Evolutionary conservation across 2,888 invertebrate species (phyloP), one percentile per base, ranked within the genome.

Genomic region (Azorinus chamasolen): DNA sequence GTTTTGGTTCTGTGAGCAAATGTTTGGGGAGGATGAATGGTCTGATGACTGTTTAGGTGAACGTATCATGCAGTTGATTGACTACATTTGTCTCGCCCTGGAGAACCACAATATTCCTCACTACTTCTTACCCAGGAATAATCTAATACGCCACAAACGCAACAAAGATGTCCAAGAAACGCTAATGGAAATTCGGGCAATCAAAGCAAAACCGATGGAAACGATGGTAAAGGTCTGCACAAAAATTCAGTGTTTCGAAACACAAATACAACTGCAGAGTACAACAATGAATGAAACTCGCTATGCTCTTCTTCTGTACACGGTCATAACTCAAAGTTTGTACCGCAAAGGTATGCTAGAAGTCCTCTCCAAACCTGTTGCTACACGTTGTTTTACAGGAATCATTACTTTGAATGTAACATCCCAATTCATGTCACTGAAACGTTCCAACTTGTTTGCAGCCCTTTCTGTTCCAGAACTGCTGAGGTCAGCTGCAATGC

Each of bases 1-100:
- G 78, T 82, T 78, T 45, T 82, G 78, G 72, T 78, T 75, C 24
- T 82, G 81, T 59, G 81, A 82, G 46, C 78, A 82, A 50, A 54
- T 64, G 45, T 63, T 72, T 22, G 74, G 72, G 14, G 25, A 37
- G 0, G 53, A 45, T 8, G 72, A 72, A 20, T 82, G 81, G 81
- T 27, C 55, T 1, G 55, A 65, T 3, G 72, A 72, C 1, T 20
- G 53, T 1, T 45, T 71, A 16, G 81, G 81, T 22, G 57, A 72
- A 16, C 41, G 69, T n/a, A 75, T 82, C 20, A 10, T 77, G 5
- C 50, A 73, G 16, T 54, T 81, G 12, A 41, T 81, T 2, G 68
- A 77, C n/a, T 81, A 81, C 50, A 75, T 82, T n/a, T 45, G 46
- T 27, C 69, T 61, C 2, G 69, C 78, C 0, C 58, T 82, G 1